Base-by-base conservation (phyloP, 2,797 vertebrate genomes). In the Enteromius argenteus region DNA sequence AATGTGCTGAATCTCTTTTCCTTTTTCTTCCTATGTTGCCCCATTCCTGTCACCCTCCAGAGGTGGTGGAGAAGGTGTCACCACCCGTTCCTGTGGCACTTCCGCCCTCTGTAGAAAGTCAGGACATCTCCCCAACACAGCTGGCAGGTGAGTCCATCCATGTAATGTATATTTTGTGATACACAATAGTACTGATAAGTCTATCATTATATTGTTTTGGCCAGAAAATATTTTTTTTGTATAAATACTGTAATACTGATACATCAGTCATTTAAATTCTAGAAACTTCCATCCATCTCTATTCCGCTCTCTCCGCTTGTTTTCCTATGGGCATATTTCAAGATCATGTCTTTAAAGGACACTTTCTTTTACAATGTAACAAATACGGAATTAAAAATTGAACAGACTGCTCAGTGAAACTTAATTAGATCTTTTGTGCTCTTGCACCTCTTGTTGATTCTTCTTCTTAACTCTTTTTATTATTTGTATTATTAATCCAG, bases 41-140 rank as follows among this genome's bases (percentile, higher is more conserved):
- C 51, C 21, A 21, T 68, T 66, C 1, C 14, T 78, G 91, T 81
- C 17, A 51, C 85, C 92, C 79, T 91, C 75, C 90, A 99, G 97
- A 94, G 92, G 95, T 99, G 85, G 92, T 98, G 91, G 97, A 97
- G 91, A 97, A 94, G 92, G 96, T 93, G 15, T 99, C 97, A 44
- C 97, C 98, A 67, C 97, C 97, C 44, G 90, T 94, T 68, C 97
- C 96, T 37, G 96, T 98, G 51, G 96, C 96, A 90, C 92, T 99
- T 86, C 96, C 96, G 82, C 98, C 97, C 1, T 96, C 96, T 0
- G 98, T 97, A 62, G 97, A 96, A 53, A 98, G 97, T 90, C 98
- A 99, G 93, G 96, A 96, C 90, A 97, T 99, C 68, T 96, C 97
- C 37, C 97, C 97, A 69, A 98, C 97, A 75, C 97, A 98, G 93